Percentiles rank a stretch among this genome's conserved stretches.
These are phyloP conservation scores for Trissolcus basalis DNA, from an alignment of 1,140 invertebrate genomes.

Conservation along the genomic window DNA sequence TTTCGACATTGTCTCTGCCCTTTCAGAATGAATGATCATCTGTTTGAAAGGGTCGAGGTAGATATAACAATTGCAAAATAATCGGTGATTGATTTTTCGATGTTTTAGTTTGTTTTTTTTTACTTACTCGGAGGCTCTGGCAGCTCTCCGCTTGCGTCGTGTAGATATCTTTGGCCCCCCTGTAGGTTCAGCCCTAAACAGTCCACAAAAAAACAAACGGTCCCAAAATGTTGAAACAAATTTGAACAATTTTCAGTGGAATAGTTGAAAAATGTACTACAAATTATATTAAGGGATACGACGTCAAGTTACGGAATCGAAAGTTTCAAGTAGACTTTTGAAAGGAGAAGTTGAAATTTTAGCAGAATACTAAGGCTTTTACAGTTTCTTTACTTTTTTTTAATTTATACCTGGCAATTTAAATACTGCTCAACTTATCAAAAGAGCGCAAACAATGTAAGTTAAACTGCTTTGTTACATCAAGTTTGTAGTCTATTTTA, in stretches of 20 bases:
- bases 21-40: conserved; percentile 47
- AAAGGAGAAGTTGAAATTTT: too few relatives aligned
- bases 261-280: neutral
- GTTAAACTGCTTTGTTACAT: too few relatives aligned
- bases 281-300: conserved; percentile 1
- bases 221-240: conserved; percentile 66
- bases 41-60: conserved; percentile 59
- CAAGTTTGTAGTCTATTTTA: too few relatives aligned
- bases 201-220: conserved; percentile 73
- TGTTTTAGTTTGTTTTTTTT: conserved; percentile 62
- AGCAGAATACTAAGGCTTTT: too few relatives aligned
- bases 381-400: too few relatives aligned
- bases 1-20: conserved; percentile 45
- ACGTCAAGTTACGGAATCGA: conserved; percentile 24
- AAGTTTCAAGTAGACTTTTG: conserved; percentile 15
- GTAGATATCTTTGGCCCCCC: conserved; percentile 77
- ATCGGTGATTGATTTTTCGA: conserved; percentile 59
- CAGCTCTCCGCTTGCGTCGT: conserved; percentile 75
- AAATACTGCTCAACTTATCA: too few relatives aligned
- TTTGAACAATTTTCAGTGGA: conserved; percentile 9
- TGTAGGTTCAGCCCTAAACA: conserved; percentile 77
- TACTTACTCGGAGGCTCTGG: conserved; percentile 77
- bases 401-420: too few relatives aligned
- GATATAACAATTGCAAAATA: conserved; percentile 6
- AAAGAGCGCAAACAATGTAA: too few relatives aligned